phyloP scores from a whole-genome alignment of 2,888 invertebrate species.

The Hypselothyrea guttata region DNA sequence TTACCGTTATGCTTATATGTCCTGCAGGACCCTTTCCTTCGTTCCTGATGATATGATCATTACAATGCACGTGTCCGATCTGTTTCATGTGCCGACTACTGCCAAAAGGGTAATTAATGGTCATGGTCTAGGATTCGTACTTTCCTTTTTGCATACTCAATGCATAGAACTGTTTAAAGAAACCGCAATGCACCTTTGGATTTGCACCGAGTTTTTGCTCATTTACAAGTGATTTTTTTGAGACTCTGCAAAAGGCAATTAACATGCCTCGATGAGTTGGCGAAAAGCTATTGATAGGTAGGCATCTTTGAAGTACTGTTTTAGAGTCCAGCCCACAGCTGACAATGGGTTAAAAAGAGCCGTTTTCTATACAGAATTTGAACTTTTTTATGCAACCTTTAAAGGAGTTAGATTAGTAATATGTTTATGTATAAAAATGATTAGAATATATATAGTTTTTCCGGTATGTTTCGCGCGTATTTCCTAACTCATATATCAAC shows the following conservation, averaged over 20 bases:
- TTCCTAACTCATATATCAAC: slow-evolving; percentile 38
- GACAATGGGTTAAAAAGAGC: slow-evolving; percentile 41
- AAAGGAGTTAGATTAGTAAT: too few relatives aligned
- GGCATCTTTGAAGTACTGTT: slow-evolving; percentile 56
- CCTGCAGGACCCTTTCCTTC: slow-evolving; percentile 31
- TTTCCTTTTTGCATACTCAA: slow-evolving; percentile 46
- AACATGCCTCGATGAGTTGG: slow-evolving; percentile 61
- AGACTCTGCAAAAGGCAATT: slow-evolving; percentile 65
- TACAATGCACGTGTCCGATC: slow-evolving; percentile 54
- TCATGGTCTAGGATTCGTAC: slow-evolving; percentile 10
- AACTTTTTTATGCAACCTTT: too few relatives aligned
- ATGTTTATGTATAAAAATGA: too few relatives aligned
- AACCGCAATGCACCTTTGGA: slow-evolving; percentile 52
- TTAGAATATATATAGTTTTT: too few relatives aligned
- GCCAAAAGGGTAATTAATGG: slow-evolving; percentile 60
- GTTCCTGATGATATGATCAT: slow-evolving; percentile 63
- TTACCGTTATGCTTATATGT: slow-evolving; percentile 50
- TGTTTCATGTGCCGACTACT: slow-evolving; percentile 48
- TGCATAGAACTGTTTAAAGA: too few relatives aligned
- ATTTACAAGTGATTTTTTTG: slow-evolving; percentile 75
- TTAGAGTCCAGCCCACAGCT: background rate
- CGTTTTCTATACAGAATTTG: slow-evolving; percentile 17
- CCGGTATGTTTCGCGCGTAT: slow-evolving; percentile 6
- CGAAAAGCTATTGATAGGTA: slow-evolving; percentile 25
- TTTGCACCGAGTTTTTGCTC: slow-evolving; percentile 53